Conservation (phyloP, 2,888 invertebrate species). For the Cremastobaeus sp. region DNA sequence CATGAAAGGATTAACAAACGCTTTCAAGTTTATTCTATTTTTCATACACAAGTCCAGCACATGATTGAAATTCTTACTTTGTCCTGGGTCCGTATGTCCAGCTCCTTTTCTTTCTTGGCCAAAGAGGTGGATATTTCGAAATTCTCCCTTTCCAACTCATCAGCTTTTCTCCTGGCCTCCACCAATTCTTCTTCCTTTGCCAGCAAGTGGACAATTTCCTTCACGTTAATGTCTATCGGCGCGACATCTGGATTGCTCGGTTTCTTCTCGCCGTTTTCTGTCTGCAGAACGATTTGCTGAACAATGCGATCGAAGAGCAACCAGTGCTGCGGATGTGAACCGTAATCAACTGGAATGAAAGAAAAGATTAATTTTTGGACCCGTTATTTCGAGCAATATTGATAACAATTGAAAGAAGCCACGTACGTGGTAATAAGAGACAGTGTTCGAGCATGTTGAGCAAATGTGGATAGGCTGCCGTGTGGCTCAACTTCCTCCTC, state of each 20-base stretch:
- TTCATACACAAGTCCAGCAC: neutral
- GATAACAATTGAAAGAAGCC: no score
- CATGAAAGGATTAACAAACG: neutral
- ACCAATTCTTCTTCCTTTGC: conserved; percentile 96
- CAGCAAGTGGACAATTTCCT: conserved; percentile 91
- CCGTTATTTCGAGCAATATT: no score
- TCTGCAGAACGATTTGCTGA: conserved; percentile 95
- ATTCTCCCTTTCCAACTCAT: conserved; percentile 92
- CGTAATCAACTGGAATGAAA: conserved; percentile 85
- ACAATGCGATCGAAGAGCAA: conserved; percentile 94
- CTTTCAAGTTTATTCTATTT: neutral
- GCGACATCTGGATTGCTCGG: conserved; percentile 90
- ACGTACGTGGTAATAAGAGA: conserved; percentile 88
- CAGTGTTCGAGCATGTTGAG: conserved; percentile 93
- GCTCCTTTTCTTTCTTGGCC: conserved; percentile 94
- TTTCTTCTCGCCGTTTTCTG: conserved; percentile 79
- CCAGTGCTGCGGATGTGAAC: conserved; percentile 95
- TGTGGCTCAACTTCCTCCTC: conserved; percentile 92
- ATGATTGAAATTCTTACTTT: conserved; percentile 79
- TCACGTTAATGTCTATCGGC: conserved; percentile 92
- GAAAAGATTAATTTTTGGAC: no score
- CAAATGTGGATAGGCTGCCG: conserved; percentile 95
- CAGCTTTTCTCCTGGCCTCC: conserved; percentile 90
- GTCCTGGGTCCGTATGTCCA: conserved; percentile 93
- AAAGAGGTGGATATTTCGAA: conserved; percentile 91